Base-by-base conservation (phyloP, 1,140 invertebrate genomes). In the Drosophila nikananu region DNA sequence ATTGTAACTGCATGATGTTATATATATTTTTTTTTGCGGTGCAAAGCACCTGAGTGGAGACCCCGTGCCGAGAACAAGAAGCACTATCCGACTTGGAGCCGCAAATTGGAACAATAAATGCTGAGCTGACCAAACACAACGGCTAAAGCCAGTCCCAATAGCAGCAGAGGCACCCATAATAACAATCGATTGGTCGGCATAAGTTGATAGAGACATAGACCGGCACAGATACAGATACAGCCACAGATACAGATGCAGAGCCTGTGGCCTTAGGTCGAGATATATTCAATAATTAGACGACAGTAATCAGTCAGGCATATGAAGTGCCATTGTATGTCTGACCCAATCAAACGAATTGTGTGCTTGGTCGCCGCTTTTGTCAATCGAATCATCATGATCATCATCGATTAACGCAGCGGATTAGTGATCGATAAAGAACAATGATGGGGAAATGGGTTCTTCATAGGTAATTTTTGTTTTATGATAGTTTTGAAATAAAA, bases 41-140 rank as follows among this genome's bases (percentile, higher is more conserved):
- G 52, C 35, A 51, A 3, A 66, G 66, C 42, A 71, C 44, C 62
- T 67, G 42, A 37, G 42, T 49, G 10, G 15, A 35, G 21, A 37
- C 42, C 32, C 51, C 37, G 23, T 76, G 23, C 71, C 71, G 30
- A 52, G 35, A 58, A 57, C 64, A 62, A 62, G 58, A 52, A 62
- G 27, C 57, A 39, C 21, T 39, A 57, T 55, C 27, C 51, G 42
- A 72, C 70, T 72, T 72, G n/a, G 60, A 57, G 42, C 44, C 64
- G 57, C 58, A 81, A 81, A 82, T 82, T 82, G 52, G 25, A 78
- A 65, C 70, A 84, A 59, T 64, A 77, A 81, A 67, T 35, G 60
- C 46, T 49, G 59, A 68, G 60, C 49, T 49, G 59, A 68, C 55
- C 72, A 58, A 70, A 70, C 48, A 77, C 25, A 81, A 59, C 41